Evolutionary conservation across 1,140 invertebrate genomes (phyloP), one percentile per base, ranked within the genome.

Genomic region (Sycophila sp.): DNA sequence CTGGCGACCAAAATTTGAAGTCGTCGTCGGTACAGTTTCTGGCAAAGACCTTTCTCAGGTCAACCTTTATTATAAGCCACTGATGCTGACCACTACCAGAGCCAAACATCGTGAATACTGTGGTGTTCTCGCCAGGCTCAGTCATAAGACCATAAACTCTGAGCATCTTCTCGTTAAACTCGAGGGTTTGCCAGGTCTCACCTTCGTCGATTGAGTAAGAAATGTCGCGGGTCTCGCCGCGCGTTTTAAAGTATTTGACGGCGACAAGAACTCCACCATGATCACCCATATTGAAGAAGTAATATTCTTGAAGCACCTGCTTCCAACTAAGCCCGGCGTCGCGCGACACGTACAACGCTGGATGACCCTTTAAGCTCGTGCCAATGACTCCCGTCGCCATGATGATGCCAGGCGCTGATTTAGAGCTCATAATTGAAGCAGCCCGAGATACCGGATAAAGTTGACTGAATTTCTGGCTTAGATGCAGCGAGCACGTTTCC

Each of bases 111-210:
- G 95, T 96, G 77, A 98, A 97, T 0, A 94, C 89, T 0, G 95
- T 96, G 0, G 94, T 95, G 81, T 95, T 96, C 82, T 96, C 94
- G 6, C 95, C 95, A 0, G 95, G 95, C 81, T 97, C 95, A 0
- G 94, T 96, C 90, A 96, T 94, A 2, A 97, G 81, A 4, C 94
- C 94, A 82, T 96, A 96, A 15, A 97, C 90, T 30, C 90, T 87
- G 1, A 95, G 87, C 80, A 92, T 90, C 65, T 92, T 88, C 11
- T 90, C 87, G 66, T 90, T 89, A 79, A 97, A 96, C 71, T 89
- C 81, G 76, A 91, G 86, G 26, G 86, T 87, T 38, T 90, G 85
- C 94, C 95, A 98, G 2, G 89, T 91, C 73, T 92, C 89, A 19
- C 95, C 95, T 81, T 96, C 94, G 83, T 97, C 92, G 0, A 90